phyloP scores from a whole-genome alignment of 1,140 invertebrate genomes.

The Drosophila willistoni region DNA sequence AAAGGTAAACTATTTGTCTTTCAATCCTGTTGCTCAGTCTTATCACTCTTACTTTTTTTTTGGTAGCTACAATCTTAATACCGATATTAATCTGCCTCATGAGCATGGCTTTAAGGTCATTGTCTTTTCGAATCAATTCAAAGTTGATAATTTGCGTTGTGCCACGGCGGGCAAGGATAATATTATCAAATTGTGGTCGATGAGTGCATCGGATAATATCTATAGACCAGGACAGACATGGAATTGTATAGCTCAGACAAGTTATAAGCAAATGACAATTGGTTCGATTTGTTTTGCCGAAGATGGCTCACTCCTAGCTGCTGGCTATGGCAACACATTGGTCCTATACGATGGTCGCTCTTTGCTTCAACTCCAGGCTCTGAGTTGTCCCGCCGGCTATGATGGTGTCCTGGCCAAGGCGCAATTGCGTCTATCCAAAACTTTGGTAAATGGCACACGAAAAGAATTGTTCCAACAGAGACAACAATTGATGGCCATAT shows the following conservation, averaged over 20 bases:
- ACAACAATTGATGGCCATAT: conserved; percentile 54
- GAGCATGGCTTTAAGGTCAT: conserved; percentile 86
- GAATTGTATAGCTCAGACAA: conserved; percentile 87
- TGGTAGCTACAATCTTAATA: conserved; percentile 89
- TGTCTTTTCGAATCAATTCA: conserved; percentile 86
- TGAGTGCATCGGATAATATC: conserved; percentile 85
- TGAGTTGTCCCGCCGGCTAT: conserved; percentile 67
- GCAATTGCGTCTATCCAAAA: conserved; percentile 56
- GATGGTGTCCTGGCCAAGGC: conserved; percentile 71
- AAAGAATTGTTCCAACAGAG: conserved; percentile 59
- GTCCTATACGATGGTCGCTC: conserved; percentile 88
- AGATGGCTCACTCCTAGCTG: conserved; percentile 90
- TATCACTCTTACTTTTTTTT: neutral
- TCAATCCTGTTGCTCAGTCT: neutral
- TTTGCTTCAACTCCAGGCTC: conserved; percentile 84
- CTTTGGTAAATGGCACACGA: conserved; percentile 52
- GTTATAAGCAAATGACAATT: conserved; percentile 86
- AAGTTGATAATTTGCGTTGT: conserved; percentile 84
- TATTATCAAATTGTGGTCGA: conserved; percentile 89
- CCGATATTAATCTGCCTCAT: conserved; percentile 89
- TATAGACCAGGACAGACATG: conserved; percentile 86
- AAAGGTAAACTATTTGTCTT: conserved; percentile 85
- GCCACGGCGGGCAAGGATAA: conserved; percentile 88
- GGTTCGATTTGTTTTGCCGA: conserved; percentile 87
- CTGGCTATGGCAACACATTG: conserved; percentile 88